Evolutionary conservation across 1,140 invertebrate genomes (phyloP).

Genomic region (Hylyphantes graminicola): DNA sequence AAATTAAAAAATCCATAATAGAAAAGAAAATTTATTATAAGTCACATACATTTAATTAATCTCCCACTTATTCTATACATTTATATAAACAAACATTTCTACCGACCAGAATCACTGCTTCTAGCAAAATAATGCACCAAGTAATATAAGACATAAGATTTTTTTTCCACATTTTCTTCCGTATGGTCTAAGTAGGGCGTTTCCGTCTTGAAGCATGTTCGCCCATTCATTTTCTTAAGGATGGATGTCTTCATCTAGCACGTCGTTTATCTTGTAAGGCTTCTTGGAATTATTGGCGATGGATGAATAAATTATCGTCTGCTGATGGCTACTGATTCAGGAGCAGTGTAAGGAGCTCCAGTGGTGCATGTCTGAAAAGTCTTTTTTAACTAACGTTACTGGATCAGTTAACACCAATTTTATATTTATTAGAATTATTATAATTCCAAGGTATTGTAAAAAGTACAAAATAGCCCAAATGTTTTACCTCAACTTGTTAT

Average conservation of each 20-base stretch:
- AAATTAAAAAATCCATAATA: too few species aligned
- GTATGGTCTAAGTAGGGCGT: slow-evolving; percentile 19
- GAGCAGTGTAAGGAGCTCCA: not conserved
- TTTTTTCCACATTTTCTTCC: slow-evolving; percentile 16
- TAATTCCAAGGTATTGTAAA: too few species aligned
- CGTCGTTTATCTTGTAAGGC: slow-evolving; percentile 28
- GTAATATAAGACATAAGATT: not conserved
- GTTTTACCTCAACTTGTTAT: too few species aligned
- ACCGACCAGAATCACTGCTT: too few species aligned
- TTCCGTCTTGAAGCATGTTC: slow-evolving; percentile 20
- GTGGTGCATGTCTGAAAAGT: not conserved
- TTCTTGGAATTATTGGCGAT: slow-evolving; percentile 33
- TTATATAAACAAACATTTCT: too few species aligned
- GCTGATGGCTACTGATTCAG: slow-evolving; percentile 32
- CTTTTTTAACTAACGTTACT: too few species aligned
- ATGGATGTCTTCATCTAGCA: slow-evolving; percentile 31
- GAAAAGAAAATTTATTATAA: too few species aligned
- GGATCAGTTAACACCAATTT: too few species aligned
- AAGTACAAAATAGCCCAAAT: too few species aligned
- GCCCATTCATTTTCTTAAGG: slow-evolving; percentile 28
- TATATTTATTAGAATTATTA: too few species aligned
- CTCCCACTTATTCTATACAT: too few species aligned
- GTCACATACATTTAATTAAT: too few species aligned
- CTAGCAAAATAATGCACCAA: not conserved
- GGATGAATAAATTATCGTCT: slow-evolving; percentile 41